These are phyloP conservation scores for Apotomis capreana DNA, from an alignment of 2,888 invertebrate genomes.

Conservation along the genomic window DNA sequence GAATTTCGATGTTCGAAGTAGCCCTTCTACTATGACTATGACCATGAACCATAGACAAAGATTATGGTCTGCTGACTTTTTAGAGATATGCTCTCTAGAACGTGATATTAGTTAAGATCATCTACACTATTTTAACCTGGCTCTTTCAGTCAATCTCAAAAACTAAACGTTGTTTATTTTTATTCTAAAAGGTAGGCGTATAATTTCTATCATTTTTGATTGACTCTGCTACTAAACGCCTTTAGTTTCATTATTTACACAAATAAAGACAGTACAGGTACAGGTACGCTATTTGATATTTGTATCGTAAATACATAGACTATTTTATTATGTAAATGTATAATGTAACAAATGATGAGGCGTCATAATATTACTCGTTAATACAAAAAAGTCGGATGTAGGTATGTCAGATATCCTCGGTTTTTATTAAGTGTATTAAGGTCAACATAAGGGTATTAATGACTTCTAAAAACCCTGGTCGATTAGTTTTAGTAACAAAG, in stretches of 20 bases:
- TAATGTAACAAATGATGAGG: too few species aligned
- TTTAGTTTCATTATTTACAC: background rate
- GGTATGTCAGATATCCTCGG: too few species aligned
- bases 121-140: conserved; percentile 12
- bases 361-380: too few species aligned
- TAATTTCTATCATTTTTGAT: conserved; percentile 10
- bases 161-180: conserved; percentile 28
- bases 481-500: background rate
- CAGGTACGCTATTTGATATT: too few species aligned
- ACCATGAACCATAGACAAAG: conserved; percentile 2
- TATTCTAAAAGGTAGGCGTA: conserved; percentile 35
- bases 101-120: background rate
- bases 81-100: conserved; percentile 7
- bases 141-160: conserved; percentile 37
- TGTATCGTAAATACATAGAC: too few species aligned
- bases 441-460: background rate
- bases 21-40: too few species aligned
- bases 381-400: too few species aligned
- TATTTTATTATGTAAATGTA: too few species aligned
- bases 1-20: too few species aligned
- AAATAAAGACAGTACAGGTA: background rate
- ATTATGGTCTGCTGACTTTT: conserved; percentile 9
- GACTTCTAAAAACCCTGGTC: background rate
- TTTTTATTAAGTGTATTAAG: background rate
- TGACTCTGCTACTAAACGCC: conserved; percentile 17